Base-by-base conservation (phyloP, 2,113 vertebrate species). In the Menidia beryllina region DNA sequence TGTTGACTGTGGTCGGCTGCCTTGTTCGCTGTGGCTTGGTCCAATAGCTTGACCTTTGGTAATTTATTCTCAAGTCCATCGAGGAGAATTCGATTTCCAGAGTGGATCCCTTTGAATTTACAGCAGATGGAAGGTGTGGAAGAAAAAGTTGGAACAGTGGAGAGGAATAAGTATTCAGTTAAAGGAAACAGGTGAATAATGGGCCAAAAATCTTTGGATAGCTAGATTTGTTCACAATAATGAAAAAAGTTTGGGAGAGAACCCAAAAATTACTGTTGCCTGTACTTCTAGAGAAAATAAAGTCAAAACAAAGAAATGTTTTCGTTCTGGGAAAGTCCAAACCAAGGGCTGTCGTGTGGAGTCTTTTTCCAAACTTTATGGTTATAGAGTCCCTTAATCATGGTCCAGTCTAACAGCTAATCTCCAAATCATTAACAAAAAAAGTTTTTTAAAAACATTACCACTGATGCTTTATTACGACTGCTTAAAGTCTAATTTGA, bases 41-140 rank as follows among this genome's bases (percentile, higher is more conserved):
- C 74, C 25, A 26, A 64, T 53, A 65, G 63, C 75, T 69, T 65
- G 70, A 88, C 82, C 76, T 86, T 80, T 65, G 24, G 38, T 72
- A 52, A 79, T 86, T 87, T 74, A 82, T 86, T 72, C 83, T 69
- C 12, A 57, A 68, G 64, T 73, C 78, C 63, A 69, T 80, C 82
- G 76, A 68, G 74, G 75, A 66, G 71, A 58, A 88, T 85, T 80
- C 81, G 58, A 85, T 81, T 85, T 89, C 59, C 62, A 84, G 79
- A 85, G 64, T 62, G 72, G 84, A 83, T 82, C 59, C 68, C 15
- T 17, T 52, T 38, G 56, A 75, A 73, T 84, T 81, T 64, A n/a
- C 59, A 21, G 47, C 45, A 43, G 58, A 84, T 5, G 57, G 83
- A 57, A 64, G 75, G 48, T 74, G 27, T 57, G 1, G 75, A 47